Evolutionary conservation across 1,140 invertebrate genomes (phyloP), one percentile per base, ranked within the genome.

Genomic region (Drosophila bocqueti): DNA sequence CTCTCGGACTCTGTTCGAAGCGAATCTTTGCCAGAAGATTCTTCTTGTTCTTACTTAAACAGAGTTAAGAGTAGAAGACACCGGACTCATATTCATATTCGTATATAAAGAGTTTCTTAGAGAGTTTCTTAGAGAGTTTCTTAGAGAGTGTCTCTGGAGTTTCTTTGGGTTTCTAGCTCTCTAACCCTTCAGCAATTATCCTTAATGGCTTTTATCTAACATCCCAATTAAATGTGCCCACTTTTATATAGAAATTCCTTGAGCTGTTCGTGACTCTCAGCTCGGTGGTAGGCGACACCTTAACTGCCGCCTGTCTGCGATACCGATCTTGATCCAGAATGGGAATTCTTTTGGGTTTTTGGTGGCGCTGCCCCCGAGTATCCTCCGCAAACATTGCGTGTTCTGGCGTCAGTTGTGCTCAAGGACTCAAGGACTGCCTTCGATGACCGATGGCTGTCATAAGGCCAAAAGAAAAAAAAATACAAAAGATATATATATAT

Each of bases 361-460:
- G 47, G 47, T 73, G 71, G 68, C 68, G 67, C 67, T 68, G 45
- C 26, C 58, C n/a, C 26, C 50, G 42, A 62, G 18, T 38, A 31
- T 46, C 45, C 26, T 34, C 36, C n/a, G 9, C n/a, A 24, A 24
- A 63, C 58, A 50, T 84, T 84, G 81, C 81, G 81, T 84, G 81
- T 49, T 62, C 42, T 47, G 31, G 81, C 74, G 84, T 80, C 83
- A 87, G 83, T 89, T 87, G 83, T 83, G 80, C 50, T 83, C 83
- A 87, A 87, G 83, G 83, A 87, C 83, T 87, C 67, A 63, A 38
- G 46, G 40, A 54, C 57, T 55, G 58, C 61, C 45, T 43, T 55
- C 50, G 55, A 58, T 79, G 81, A 81, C 82, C 64, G 79, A 67
- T 61, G 66, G 49, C 76, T 87, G 84, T 87, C 84, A 87, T 89